phyloP scores from a whole-genome alignment of 2,113 vertebrate genomes.

The Daubentonia madagascariensis region DNA sequence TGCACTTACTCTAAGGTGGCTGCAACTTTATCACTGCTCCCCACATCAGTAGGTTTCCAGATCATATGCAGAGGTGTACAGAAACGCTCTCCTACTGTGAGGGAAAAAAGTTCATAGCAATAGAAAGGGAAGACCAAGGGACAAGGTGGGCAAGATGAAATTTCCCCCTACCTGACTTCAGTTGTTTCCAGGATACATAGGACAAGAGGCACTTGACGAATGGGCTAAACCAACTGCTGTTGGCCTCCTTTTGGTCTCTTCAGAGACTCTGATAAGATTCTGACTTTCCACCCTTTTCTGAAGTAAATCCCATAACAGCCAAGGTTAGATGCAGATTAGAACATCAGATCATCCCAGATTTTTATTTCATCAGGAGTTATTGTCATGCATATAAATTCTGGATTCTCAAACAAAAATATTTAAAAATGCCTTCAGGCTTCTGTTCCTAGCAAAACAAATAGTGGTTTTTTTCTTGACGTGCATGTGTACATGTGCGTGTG shows the following conservation, averaged over 20 bases:
- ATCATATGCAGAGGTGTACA: neutral
- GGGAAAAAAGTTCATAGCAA: neutral
- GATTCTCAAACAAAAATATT: slow-evolving; percentile 19
- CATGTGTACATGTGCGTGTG: neutral
- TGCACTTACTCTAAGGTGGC: neutral
- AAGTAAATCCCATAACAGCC: neutral
- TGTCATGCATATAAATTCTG: slow-evolving; percentile 17
- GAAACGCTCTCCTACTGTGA: neutral
- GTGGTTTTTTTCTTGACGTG: neutral
- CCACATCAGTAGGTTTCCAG: neutral
- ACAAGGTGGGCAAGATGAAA: neutral
- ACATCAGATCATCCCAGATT: neutral
- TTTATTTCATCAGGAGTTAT: neutral
- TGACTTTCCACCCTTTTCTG: neutral
- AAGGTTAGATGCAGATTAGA: neutral
- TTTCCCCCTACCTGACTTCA: neutral
- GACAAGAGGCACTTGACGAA: neutral
- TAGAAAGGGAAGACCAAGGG: neutral
- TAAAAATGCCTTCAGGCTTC: neutral
- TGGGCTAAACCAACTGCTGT: neutral
- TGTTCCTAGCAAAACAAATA: slow-evolving; percentile 14
- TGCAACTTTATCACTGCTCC: neutral
- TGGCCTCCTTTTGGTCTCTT: neutral
- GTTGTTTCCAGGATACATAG: neutral
- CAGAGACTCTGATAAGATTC: neutral